These are phyloP conservation scores for Cantharis flavilabris DNA, from an alignment of 2,888 invertebrate genomes.

Conservation along the genomic window DNA sequence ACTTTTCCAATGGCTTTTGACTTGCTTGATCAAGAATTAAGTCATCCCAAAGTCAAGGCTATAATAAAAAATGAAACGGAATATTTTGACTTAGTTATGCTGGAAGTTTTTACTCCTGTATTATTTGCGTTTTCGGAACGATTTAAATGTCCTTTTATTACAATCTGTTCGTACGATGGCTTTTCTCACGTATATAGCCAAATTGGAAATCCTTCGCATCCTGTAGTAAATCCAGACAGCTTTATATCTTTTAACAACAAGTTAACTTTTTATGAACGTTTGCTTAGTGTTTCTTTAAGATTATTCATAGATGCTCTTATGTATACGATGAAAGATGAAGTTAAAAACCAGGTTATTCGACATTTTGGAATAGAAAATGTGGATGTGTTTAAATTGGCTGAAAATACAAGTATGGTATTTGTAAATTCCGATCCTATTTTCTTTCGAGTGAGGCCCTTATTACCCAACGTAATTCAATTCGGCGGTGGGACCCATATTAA, in stretches of 20 bases:
- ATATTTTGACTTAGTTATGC: constrained; percentile 47
- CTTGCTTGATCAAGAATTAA: constrained; percentile 7
- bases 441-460: not conserved
- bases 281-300: constrained; percentile 13
- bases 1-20: not conserved
- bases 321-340: not conserved
- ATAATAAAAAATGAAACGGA: constrained; percentile 42
- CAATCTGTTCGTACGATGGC: constrained; percentile 38
- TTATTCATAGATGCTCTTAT: not conserved
- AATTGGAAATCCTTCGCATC: constrained; percentile 47
- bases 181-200: constrained; percentile 39
- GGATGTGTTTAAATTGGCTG: not conserved
- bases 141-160: constrained; percentile 49
- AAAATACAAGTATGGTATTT: not conserved
- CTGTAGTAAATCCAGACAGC: constrained; percentile 46
- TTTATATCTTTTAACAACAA: constrained; percentile 37
- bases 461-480: not conserved
- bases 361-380: not conserved
- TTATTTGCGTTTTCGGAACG: constrained; percentile 41
- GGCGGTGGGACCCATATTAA: not conserved
- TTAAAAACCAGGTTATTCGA: not conserved
- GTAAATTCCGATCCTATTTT: not conserved
- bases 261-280: constrained; percentile 42
- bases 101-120: constrained; percentile 39
- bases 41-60: constrained; percentile 41